Base-by-base conservation (phyloP, 2,113 vertebrate species). In the Ascaphus truei region DNA sequence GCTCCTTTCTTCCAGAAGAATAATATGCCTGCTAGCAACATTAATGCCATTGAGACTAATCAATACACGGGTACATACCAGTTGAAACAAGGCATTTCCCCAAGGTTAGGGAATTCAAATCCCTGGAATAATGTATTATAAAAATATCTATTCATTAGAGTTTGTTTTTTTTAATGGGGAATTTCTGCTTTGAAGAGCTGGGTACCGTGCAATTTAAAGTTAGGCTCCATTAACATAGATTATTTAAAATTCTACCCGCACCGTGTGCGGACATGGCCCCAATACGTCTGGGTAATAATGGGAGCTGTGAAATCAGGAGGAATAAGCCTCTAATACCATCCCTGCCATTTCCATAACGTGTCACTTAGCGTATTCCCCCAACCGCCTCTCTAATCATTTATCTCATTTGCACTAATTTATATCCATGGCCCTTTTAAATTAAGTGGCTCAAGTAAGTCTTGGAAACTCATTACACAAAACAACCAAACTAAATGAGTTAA, bases 331-430 rank as follows among this genome's bases (percentile, higher is more conserved):
- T 15, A 48, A 26, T 25, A 30, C 58, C 53, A 20, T 43, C 3
- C n/a, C 5, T 48, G 29, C 26, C 22, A 68, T 58, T 48, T 58
- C 6, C 39, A 68, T 45, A 48, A 58, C 30, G 20, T 58, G 53
- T 47, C 64, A 43, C 29, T 47, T 9, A 31, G 39, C 20, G 23
- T 58, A 58, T 68, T 68, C 64, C 64, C 64, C 53, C 57, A 34
- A 34, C 52, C 33, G 22, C 25, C 53, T 58, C 26, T 68, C 18
- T 58, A 58, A 68, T 57, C 53, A 20, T 47, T 56, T 68, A 58
- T 68, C 64, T 68, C 37, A 58, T 68, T 68, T 68, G 64, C 29
- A 34, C 64, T 68, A 47, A 68, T 68, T 68, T 58, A 68, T 68
- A 57, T 47, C 26, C 5, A 33, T 68, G 39, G 64, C 39, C 64